Evolutionary conservation across 2,113 vertebrate genomes (phyloP), one percentile per base, ranked within the genome.

Genomic region (Poeciliopsis occidentalis): DNA sequence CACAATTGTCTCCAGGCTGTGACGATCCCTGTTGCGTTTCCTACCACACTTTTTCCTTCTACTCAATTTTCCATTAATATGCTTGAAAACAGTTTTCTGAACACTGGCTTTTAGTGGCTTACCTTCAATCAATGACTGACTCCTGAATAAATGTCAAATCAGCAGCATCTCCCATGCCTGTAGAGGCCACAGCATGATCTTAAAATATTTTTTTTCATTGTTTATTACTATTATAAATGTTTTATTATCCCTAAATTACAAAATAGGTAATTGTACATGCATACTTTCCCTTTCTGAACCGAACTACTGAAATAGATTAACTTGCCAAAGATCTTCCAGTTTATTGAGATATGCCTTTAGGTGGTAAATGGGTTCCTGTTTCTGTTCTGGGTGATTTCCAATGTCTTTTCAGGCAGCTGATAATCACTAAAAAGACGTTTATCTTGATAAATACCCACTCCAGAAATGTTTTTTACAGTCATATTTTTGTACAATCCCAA

Each of bases 401-500:
- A 32, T 60, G 60, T 70, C 12, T 34, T 24, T 66, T 66, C 26
- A 41, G 85, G 87, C 86, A 90, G 88, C 86, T 85, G 68, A 67
- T 63, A 30, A 75, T 72, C 71, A 71, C 47, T 71, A 12, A 30
- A 60, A 64, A 69, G 30, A 69, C 30, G 67, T 72, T 41, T 54
- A 61, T 69, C 65, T 62, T 60, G 29, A 30, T 24, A n/a, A 54
- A 51, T 60, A 47, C 54, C 29, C 13, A 34, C 47, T 63, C 64
- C 41, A 26, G 44, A 31, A 65, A 64, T 54, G 27, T 19, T 62
- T 76, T 87, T 72, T 81, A 63, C 47, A 32, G 12, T 41, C 65
- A 5, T 66, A 47, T 70, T 83, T 88, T 82, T 88, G 75, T 91
- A 85, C 51, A 39, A 67, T 57, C 60, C 29, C 8, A 64, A 73